Evolutionary conservation across 2,797 vertebrate genomes (phyloP), one percentile per base, ranked within the genome.

Genomic region (Girardinus metallicus): DNA sequence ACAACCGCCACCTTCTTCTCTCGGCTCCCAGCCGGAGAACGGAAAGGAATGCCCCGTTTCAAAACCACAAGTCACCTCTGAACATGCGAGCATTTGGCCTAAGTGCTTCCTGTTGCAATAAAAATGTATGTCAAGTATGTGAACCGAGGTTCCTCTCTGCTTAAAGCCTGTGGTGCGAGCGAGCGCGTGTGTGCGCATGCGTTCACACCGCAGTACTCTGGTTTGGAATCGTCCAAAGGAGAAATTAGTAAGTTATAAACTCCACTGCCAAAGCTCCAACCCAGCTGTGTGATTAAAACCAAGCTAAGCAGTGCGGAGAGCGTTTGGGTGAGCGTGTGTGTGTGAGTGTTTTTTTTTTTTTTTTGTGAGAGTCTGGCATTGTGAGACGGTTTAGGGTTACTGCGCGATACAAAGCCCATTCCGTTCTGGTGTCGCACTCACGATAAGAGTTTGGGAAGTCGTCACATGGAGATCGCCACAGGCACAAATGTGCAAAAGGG

Each of bases 51-150:
- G 93, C 90, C 90, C 90, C 87, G 86, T 89, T 89, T 87, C 9
- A 81, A 93, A 93, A 93, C 92, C 87, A 47, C 93, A 94, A 94
- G 93, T 93, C 92, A 94, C 92, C 92, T 93, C 91, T 79, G 90
- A 92, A 94, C 94, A 93, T 93, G 92, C 91, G 85, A 92, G 91
- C 89, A 87, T 92, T 93, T 92, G 86, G 87, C 90, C 91, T 93
- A 95, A 95, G 93, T 93, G 88, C 86, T 94, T 95, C 92, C 94
- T 94, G 91, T 95, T 94, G 89, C 93, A 93, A 95, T 94, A 94
- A 94, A 94, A 93, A 91, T 86, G 90, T 91, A 93, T 92, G 93
- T 94, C 93, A 93, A 92, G 91, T 92, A 93, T 89, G 89, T 89
- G 87, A 94, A 93, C 89, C 86, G 73, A 89, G 80, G 87, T 90